Evolutionary conservation across 2,888 invertebrate genomes (phyloP).

Genomic region (Pycnomerus fuliginosus): DNA sequence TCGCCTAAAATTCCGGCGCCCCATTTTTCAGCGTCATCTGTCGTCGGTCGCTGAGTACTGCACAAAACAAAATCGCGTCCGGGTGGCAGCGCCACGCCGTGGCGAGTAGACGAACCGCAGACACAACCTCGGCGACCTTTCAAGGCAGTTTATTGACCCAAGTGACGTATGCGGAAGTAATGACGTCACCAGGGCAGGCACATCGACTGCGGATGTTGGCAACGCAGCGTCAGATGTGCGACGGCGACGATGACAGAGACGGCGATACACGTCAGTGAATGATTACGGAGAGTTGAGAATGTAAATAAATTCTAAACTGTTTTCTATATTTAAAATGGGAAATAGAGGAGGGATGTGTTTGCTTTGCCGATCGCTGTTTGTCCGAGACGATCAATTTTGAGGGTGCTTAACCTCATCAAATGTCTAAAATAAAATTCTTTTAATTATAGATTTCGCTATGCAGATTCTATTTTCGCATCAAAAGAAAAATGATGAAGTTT

Average conservation of each 20-base stretch:
- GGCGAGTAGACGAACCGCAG: constrained; percentile 42
- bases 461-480: too few species aligned
- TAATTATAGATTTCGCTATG: too few species aligned
- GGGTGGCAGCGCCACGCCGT: constrained; percentile 38
- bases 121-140: constrained; percentile 49
- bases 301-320: constrained; percentile 21
- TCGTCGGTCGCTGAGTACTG: neutral
- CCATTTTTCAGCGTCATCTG: constrained; percentile 17
- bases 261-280: constrained; percentile 13
- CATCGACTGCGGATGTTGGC: constrained; percentile 46
- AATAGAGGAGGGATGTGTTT: constrained; percentile 21
- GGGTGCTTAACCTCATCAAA: too few species aligned
- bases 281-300: constrained; percentile 17
- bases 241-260: constrained; percentile 12
- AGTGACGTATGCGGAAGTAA: constrained; percentile 51
- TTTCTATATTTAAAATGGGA: constrained; percentile 23
- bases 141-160: constrained; percentile 56
- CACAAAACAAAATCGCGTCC: constrained; percentile 6
- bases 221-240: constrained; percentile 27
- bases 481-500: too few species aligned
- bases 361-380: constrained; percentile 10
- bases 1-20: too few species aligned
- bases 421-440: too few species aligned
- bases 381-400: too few species aligned
- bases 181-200: constrained; percentile 46